A percentile compares a stretch with the other conserved stretches of the same genome.
phyloP scores from a whole-genome alignment of 2,888 invertebrate species.

The Drosophila engyochracea region DNA sequence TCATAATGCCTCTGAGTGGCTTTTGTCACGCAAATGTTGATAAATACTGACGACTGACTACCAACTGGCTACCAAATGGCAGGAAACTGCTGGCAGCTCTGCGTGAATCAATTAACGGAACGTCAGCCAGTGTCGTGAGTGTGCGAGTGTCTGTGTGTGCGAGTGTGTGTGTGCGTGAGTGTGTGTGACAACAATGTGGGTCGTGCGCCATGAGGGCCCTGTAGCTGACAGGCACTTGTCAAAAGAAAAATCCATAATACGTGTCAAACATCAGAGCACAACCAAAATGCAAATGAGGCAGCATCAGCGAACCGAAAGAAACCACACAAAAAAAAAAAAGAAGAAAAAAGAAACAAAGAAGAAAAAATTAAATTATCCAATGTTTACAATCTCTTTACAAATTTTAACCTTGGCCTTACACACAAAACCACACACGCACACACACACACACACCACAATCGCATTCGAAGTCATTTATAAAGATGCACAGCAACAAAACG shows the following conservation, averaged over 20 bases:
- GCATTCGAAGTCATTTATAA: slow-evolving; percentile 56
- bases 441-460: slow-evolving; percentile 10
- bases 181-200: slow-evolving; percentile 59
- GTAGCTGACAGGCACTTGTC: slow-evolving; percentile 70
- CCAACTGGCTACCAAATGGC: slow-evolving; percentile 16
- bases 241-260: slow-evolving; percentile 73
- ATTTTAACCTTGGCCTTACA: slow-evolving; percentile 79
- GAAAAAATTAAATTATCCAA: slow-evolving; percentile 64
- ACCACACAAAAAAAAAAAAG: slow-evolving; percentile 15
- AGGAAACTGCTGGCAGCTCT: slow-evolving; percentile 35
- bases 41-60: slow-evolving; percentile 36
- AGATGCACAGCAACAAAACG: slow-evolving; percentile 50
- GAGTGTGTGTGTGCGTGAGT: neutral
- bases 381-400: slow-evolving; percentile 80
- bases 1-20: slow-evolving; percentile 55
- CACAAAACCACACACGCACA: slow-evolving; percentile 29
- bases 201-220: slow-evolving; percentile 63
- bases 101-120: slow-evolving; percentile 73
- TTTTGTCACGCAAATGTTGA: slow-evolving; percentile 71
- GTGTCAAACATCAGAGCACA: slow-evolving; percentile 61
- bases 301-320: slow-evolving; percentile 39
- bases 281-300: slow-evolving; percentile 71
- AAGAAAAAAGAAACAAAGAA: neutral
- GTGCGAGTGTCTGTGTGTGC: neutral
- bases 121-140: slow-evolving; percentile 43